phyloP scores from a whole-genome alignment of 2,113 vertebrate genomes.

The Gadus macrocephalus region DNA sequence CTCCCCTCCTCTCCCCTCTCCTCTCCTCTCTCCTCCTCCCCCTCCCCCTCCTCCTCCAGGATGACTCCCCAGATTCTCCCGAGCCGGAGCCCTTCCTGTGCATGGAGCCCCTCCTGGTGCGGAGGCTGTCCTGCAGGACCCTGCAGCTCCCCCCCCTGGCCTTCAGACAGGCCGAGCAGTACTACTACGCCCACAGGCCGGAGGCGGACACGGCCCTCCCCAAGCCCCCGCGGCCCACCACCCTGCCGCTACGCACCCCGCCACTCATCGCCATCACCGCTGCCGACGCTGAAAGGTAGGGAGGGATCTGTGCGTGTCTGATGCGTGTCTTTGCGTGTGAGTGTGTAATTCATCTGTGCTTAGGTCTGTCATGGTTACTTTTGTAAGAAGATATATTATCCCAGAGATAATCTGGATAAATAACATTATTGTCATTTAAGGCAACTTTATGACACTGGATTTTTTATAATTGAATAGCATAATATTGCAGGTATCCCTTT shows the following conservation, averaged over 20 bases:
- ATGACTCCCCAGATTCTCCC: conserved; percentile 77
- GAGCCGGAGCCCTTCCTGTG: conserved; percentile 72
- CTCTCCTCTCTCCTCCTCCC: too few species aligned
- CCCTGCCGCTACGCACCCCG: conserved; percentile 83
- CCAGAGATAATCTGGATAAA: too few species aligned
- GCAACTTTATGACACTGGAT: too few species aligned
- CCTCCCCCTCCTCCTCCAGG: conserved; percentile 73
- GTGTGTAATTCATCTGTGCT: too few species aligned
- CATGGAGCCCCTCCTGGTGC: conserved; percentile 84
- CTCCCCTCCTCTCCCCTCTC: too few species aligned
- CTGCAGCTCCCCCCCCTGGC: conserved; percentile 89
- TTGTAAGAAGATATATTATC: too few species aligned
- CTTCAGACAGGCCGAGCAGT: conserved; percentile 89
- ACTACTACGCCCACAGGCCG: conserved; percentile 79
- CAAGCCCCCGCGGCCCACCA: conserved; percentile 77
- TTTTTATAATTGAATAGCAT: too few species aligned
- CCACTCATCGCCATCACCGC: conserved; percentile 93
- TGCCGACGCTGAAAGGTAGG: conserved; percentile 87
- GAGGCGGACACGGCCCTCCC: conserved; percentile 72
- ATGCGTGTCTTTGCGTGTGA: too few species aligned
- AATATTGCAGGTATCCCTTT: too few species aligned
- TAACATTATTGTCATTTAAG: too few species aligned
- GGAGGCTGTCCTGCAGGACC: conserved; percentile 83
- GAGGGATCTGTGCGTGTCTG: background rate
- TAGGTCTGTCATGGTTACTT: too few species aligned